Percentiles rank a stretch among this genome's conserved stretches.
Conservation (phyloP, 2,888 invertebrate species). For the Ophion ventricosus region DNA sequence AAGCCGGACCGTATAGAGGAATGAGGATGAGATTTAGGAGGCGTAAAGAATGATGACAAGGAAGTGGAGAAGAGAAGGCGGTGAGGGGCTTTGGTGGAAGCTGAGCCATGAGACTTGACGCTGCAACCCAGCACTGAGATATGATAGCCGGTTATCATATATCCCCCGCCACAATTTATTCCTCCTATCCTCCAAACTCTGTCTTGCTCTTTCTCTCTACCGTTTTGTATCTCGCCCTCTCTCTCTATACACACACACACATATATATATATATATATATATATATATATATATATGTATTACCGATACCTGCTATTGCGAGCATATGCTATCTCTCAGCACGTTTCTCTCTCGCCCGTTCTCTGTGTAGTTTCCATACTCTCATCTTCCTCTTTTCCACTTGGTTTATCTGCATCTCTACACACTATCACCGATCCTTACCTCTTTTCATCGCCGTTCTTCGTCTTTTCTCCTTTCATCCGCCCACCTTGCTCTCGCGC, state of each 20-base stretch:
- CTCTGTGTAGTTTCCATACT: slow-evolving; percentile 21
- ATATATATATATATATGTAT: too few species aligned
- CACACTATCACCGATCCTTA: slow-evolving; percentile 35
- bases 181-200: slow-evolving; percentile 59
- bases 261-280: too few species aligned
- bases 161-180: slow-evolving; percentile 66
- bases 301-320: slow-evolving; percentile 17
- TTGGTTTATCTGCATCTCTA: slow-evolving; percentile 59
- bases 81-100: slow-evolving; percentile 63
- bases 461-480: slow-evolving; percentile 48
- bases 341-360: slow-evolving; percentile 34
- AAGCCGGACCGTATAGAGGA: background rate
- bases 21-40: background rate
- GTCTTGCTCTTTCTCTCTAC: slow-evolving; percentile 32
- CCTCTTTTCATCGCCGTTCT: slow-evolving; percentile 34
- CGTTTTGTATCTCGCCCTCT: too few species aligned
- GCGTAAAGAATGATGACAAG: slow-evolving; percentile 15
- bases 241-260: too few species aligned
- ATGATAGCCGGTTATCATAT: slow-evolving; percentile 80
- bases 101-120: slow-evolving; percentile 67
- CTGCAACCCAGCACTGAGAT: slow-evolving; percentile 76
- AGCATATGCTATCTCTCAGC: slow-evolving; percentile 40
- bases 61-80: slow-evolving; percentile 39
- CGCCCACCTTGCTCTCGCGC: slow-evolving; percentile 48
- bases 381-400: slow-evolving; percentile 43